These are phyloP conservation scores for Apeira syringaria DNA, from an alignment of 2,888 invertebrate genomes.

Conservation along the genomic window DNA sequence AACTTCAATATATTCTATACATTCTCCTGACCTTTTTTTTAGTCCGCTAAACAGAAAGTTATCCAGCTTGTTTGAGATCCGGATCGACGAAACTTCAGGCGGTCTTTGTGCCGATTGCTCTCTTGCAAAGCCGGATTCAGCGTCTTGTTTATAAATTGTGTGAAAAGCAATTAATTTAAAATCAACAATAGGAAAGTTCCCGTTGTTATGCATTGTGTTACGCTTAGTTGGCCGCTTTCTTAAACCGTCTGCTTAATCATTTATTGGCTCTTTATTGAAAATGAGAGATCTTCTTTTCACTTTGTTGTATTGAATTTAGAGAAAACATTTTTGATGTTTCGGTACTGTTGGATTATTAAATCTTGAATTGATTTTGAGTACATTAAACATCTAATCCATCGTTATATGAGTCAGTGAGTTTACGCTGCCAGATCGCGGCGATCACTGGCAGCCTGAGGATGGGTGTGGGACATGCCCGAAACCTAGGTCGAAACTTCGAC, in stretches of 20 bases:
- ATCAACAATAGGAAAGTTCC: constrained; percentile 77
- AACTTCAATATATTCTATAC: too few species aligned
- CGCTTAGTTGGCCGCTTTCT: constrained; percentile 71
- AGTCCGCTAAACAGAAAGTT: constrained; percentile 28
- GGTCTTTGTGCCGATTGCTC: constrained; percentile 45
- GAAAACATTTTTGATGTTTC: too few species aligned
- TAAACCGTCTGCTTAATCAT: constrained; percentile 69
- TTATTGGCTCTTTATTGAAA: constrained; percentile 73
- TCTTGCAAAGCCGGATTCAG: constrained; percentile 44
- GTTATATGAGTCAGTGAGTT: too few species aligned
- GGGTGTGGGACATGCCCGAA: too few species aligned
- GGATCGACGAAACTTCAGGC: constrained; percentile 38
- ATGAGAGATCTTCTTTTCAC: constrained; percentile 47
- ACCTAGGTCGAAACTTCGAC: too few species aligned
- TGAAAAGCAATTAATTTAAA: constrained; percentile 76
- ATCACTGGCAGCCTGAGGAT: too few species aligned
- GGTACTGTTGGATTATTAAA: too few species aligned
- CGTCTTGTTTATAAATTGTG: constrained; percentile 60
- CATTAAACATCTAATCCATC: too few species aligned
- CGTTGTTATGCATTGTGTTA: constrained; percentile 74
- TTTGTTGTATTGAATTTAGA: constrained; percentile 35
- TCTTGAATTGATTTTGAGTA: too few species aligned
- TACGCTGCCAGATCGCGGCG: too few species aligned
- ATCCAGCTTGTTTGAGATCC: constrained; percentile 32
- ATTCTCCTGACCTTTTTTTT: constrained; percentile 27